Evolutionary conservation across 2,113 vertebrate species (phyloP).

Genomic region (Dicaeum eximium): DNA sequence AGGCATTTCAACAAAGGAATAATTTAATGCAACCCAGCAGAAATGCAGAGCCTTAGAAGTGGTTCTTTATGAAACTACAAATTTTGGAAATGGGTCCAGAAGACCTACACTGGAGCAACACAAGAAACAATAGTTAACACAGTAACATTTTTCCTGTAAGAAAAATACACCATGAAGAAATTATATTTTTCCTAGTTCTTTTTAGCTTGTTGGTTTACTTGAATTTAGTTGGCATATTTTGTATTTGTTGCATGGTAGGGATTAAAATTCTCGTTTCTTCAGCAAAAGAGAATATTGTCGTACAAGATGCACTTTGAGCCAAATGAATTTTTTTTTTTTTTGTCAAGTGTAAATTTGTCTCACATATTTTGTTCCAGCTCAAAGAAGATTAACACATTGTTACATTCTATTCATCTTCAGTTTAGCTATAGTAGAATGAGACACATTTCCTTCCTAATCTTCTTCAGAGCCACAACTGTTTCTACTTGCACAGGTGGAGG

Average conservation of each 20-base stretch:
- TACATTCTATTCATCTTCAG: neutral
- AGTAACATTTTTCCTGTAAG: slow-evolving; percentile 47
- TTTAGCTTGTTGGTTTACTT: slow-evolving; percentile 45
- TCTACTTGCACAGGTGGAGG: neutral
- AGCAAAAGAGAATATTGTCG: neutral
- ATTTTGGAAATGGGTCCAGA: slow-evolving; percentile 44
- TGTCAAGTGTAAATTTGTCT: slow-evolving; percentile 31
- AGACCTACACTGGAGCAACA: slow-evolving; percentile 55
- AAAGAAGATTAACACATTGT: slow-evolving; percentile 13
- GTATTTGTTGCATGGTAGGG: slow-evolving; percentile 13
- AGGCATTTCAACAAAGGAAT: slow-evolving; percentile 62
- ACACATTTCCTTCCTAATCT: neutral
- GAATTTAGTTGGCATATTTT: neutral
- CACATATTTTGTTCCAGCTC: slow-evolving; percentile 13
- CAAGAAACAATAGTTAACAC: slow-evolving; percentile 50
- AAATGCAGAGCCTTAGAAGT: slow-evolving; percentile 67
- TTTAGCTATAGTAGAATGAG: neutral
- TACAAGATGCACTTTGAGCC: neutral
- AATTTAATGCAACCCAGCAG: slow-evolving; percentile 68
- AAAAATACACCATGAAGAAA: slow-evolving; percentile 56
- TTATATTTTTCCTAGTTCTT: slow-evolving; percentile 16
- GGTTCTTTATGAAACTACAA: slow-evolving; percentile 63
- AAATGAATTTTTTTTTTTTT: neutral
- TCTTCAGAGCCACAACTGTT: neutral
- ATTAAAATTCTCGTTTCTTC: slow-evolving; percentile 49